Percentiles rank a stretch among this genome's conserved stretches.
Conservation (phyloP, 2,113 vertebrate genomes). For the Rhagologus leucostigma region DNA sequence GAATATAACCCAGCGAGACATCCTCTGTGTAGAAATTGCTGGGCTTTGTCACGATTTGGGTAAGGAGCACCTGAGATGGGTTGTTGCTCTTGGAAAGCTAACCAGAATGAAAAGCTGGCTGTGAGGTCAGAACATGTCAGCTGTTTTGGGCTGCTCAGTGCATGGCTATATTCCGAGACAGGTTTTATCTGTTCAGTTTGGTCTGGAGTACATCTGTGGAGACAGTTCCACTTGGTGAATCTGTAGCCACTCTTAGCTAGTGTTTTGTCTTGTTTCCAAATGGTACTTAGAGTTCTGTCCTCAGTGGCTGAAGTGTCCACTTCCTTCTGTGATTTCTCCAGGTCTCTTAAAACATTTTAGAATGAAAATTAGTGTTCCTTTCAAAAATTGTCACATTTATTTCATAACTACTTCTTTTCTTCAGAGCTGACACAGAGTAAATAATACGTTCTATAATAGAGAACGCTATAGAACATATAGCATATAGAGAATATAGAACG, state of each 20-base stretch:
- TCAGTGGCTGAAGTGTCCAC: not conserved
- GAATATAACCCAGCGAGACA: conserved; percentile 79
- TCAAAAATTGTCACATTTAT: not conserved
- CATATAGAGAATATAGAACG: no score
- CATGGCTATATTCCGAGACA: fast-evolving
- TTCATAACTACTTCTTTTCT: not conserved
- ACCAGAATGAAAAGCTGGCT: not conserved
- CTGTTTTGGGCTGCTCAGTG: not conserved
- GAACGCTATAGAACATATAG: no score
- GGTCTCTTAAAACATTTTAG: not conserved
- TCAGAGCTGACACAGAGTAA: not conserved
- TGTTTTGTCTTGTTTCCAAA: not conserved
- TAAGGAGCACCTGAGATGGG: conserved; percentile 38
- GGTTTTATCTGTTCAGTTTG: not conserved
- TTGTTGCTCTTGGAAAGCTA: not conserved
- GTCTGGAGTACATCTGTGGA: not conserved
- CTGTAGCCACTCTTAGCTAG: not conserved
- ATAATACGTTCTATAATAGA: not conserved
- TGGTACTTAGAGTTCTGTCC: not conserved
- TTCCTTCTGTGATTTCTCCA: not conserved
- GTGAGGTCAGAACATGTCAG: not conserved
- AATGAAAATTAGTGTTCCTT: not conserved
- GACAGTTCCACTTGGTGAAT: not conserved
- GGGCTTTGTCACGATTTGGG: conserved; percentile 96
- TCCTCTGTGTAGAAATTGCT: conserved; percentile 93